Conservation (phyloP, 2,113 vertebrate genomes). For the Alaudala cheleensis region DNA sequence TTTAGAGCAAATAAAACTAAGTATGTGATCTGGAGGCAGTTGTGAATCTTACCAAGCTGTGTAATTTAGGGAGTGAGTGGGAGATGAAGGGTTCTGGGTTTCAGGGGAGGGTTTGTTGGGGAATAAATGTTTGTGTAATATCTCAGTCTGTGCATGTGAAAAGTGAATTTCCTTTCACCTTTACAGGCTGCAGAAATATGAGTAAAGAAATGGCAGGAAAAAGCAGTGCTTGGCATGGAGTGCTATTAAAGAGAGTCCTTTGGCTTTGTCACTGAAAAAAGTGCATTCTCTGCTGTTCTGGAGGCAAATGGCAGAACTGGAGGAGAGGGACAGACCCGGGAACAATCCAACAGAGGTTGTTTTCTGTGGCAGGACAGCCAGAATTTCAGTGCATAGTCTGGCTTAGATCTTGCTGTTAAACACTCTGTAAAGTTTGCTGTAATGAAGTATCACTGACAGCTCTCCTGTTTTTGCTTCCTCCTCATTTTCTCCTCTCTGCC, state of each 20-base stretch:
- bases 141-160: rapidly evolving
- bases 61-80: background rate
- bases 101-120: no score
- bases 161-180: background rate
- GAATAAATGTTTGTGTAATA: background rate
- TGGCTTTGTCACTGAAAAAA: background rate
- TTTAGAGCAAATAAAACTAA: background rate
- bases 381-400: background rate
- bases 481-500: background rate
- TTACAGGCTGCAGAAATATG: background rate
- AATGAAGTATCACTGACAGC: background rate
- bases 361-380: background rate
- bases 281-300: background rate
- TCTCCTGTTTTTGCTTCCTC: background rate
- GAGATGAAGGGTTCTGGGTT: background rate
- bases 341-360: background rate
- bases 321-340: background rate
- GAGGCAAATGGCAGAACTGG: background rate
- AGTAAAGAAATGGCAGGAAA: background rate
- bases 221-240: background rate
- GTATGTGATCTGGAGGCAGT: background rate
- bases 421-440: background rate
- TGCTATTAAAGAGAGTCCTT: background rate
- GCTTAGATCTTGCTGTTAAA: background rate
- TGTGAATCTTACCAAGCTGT: background rate